Base-by-base conservation (phyloP, 2,888 invertebrate species). In the Rhimphoctona megacephalus region DNA sequence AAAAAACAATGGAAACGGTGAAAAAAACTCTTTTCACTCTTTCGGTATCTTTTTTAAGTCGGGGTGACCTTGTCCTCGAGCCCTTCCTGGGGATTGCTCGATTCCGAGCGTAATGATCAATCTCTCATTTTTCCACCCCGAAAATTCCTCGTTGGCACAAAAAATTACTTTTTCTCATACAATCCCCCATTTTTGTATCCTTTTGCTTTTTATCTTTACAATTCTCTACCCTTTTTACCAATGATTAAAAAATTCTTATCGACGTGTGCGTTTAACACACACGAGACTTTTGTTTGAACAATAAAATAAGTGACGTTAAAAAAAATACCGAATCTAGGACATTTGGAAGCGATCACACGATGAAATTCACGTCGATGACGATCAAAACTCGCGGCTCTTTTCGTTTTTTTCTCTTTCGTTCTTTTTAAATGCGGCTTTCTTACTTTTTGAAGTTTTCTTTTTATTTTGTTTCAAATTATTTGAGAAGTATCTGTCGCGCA, bases 401-500 rank as follows among this genome's bases (percentile, higher is more conserved):
- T 54, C 5, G n/a, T 64, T 64, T 54, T 19, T 19, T 57, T 46
- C 19, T 17, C 49, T 49, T 54, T 74, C 8, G n/a, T 11, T 43
- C 22, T 54, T 57, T 74, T 46, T 64, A 43, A 64, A 76, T 64
- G 61, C 61, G 43, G 30, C 61, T 22, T 39, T 74, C 57, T 36
- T 57, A 36, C 36, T 54, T n/a, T 36, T 36, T 22, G 1, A 7
- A 22, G 33, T 22, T n/a, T 73, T 49, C n/a, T n/a, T 39, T 76
- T 76, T 43, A 17, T 25, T 76, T 70, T 19, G 33, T 46, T 81
- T 67, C 8, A 76, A 80, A 89, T 89, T 81, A 85, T 88, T 89
- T 89, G 88, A 85, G 88, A 90, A 90, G 88, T 76, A 89, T 90
- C 90, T 90, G 91, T 89, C 88, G 90, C 91, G 91, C 90, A 90